Conservation (phyloP, 2,113 vertebrate species). For the Burhinus bistriatus region DNA sequence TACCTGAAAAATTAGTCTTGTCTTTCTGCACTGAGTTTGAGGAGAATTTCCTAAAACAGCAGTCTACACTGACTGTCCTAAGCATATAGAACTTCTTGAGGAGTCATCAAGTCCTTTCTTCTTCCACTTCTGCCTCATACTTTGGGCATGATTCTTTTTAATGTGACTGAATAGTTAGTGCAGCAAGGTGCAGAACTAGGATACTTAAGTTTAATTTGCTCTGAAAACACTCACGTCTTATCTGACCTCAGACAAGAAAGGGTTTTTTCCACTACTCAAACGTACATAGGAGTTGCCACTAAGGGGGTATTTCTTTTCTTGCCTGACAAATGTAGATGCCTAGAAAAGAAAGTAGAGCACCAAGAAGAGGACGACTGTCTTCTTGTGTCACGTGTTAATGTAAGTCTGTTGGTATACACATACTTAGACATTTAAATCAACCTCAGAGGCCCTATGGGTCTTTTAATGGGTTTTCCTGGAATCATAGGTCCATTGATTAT, state of each 20-base stretch:
- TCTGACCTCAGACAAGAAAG: not conserved
- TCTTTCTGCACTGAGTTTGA: not conserved
- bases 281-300: not conserved
- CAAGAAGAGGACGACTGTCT: not conserved
- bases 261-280: not conserved
- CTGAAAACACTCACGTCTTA: not conserved
- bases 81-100: not conserved
- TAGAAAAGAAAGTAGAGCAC: not conserved
- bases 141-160: not conserved
- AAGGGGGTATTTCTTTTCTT: not conserved
- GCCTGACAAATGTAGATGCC: not conserved
- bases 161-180: not conserved
- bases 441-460: not conserved
- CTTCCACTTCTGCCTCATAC: not conserved
- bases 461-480: not conserved
- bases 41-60: not conserved
- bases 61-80: not conserved
- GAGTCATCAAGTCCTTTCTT: not conserved
- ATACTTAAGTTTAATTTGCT: not conserved
- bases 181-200: not conserved
- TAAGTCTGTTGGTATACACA: not conserved
- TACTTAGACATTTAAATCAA: not conserved
- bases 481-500: not conserved
- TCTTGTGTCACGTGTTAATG: not conserved
- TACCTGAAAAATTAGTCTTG: not conserved